phyloP scores from a whole-genome alignment of 2,113 vertebrate species.

The Spea bombifrons region DNA sequence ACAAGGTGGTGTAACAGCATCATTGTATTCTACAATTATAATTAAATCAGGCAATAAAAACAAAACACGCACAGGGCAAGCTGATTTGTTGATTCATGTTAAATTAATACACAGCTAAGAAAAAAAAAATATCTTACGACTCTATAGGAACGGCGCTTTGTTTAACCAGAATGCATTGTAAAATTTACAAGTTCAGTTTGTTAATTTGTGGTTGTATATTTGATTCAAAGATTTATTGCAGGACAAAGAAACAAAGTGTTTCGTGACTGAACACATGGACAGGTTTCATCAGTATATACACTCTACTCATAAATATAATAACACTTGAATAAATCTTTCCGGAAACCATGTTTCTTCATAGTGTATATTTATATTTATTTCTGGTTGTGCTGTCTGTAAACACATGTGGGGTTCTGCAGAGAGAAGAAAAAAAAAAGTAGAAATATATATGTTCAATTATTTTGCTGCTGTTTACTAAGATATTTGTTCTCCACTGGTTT shows the following conservation, averaged over 20 bases:
- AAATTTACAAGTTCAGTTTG: conserved; percentile 51
- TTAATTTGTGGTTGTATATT: conserved; percentile 54
- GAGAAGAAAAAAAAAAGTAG: neutral
- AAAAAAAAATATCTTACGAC: conserved; percentile 4
- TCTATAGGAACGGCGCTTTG: neutral
- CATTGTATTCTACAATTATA: conserved; percentile 54
- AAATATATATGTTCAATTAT: neutral
- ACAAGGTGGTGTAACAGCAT: conserved; percentile 57
- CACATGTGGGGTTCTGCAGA: neutral
- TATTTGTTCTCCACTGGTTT: neutral
- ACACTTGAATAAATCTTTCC: neutral
- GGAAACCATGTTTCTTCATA: conserved; percentile 3
- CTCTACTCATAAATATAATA: conserved; percentile 18
- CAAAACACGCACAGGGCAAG: conserved; percentile 47
- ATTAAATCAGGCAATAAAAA: conserved; percentile 65
- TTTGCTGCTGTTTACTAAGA: neutral
- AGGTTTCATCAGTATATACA: conserved; percentile 7
- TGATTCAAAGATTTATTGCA: conserved; percentile 48
- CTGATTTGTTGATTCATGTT: conserved; percentile 49
- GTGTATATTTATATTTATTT: neutral
- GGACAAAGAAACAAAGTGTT: conserved; percentile 40
- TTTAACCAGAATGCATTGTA: conserved; percentile 49
- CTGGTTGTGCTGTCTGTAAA: neutral
- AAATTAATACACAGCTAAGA: conserved; percentile 44
- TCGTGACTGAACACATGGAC: conserved; percentile 15